Conservation (phyloP, 1,140 invertebrate genomes). For the Heliconius himera region DNA sequence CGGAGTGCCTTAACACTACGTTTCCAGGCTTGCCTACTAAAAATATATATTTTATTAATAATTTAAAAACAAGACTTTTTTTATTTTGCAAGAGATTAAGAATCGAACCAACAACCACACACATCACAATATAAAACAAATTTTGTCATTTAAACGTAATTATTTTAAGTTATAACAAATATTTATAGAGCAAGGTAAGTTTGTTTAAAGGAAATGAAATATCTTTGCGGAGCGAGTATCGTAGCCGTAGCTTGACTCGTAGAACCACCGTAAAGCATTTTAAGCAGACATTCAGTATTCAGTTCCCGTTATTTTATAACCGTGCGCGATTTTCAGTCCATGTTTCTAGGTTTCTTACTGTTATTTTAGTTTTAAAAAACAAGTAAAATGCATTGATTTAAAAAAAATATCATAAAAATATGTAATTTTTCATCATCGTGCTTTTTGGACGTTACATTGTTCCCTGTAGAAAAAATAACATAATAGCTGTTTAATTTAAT, state of each 20-base stretch:
- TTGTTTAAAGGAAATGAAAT: background rate
- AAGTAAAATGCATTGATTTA: too few species aligned
- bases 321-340: constrained; percentile 2
- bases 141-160: background rate
- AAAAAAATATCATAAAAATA: too few species aligned
- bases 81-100: background rate
- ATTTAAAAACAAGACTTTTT: too few species aligned
- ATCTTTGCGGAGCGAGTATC: background rate
- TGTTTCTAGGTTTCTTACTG: background rate
- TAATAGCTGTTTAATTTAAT: too few species aligned
- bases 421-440: too few species aligned
- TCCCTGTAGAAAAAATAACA: too few species aligned
- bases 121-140: background rate
- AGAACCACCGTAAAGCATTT: background rate
- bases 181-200: background rate
- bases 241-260: background rate
- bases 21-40: too few species aligned
- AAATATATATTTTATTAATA: too few species aligned
- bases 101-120: background rate
- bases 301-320: constrained; percentile 7
- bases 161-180: background rate
- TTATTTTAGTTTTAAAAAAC: background rate
- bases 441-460: too few species aligned
- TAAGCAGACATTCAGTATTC: constrained; percentile 4
- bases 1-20: too few species aligned